phyloP scores from a whole-genome alignment of 2,888 invertebrate genomes.

The Luperina nickerlii region DNA sequence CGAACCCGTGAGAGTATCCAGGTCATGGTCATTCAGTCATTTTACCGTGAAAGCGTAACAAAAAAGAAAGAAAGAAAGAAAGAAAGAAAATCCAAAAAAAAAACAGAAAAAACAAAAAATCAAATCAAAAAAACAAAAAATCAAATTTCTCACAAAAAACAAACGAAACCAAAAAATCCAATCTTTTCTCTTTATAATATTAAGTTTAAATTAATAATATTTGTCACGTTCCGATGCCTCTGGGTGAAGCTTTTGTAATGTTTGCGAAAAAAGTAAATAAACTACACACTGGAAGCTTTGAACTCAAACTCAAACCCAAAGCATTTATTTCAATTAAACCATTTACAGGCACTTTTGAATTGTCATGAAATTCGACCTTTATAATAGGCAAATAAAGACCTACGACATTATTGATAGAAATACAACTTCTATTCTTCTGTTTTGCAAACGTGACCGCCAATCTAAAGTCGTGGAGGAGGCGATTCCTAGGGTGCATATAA shows the following conservation, averaged over 20 bases:
- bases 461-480: neutral
- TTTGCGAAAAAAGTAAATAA: constrained; percentile 12
- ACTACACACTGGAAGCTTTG: neutral
- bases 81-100: no score
- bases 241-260: neutral
- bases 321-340: no score
- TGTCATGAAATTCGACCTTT: neutral
- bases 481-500: neutral
- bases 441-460: neutral
- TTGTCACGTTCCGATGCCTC: neutral
- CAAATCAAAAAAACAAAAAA: no score
- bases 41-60: no score
- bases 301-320: no score
- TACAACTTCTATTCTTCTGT: rapidly evolving
- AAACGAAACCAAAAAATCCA: no score
- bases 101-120: no score
- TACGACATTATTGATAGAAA: neutral
- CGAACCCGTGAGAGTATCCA: no score
- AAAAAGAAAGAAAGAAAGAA: no score
- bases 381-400: neutral
- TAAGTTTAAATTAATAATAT: neutral
- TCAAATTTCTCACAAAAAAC: no score
- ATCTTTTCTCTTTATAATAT: neutral
- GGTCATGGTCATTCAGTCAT: no score
- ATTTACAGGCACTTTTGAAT: no score